These are phyloP conservation scores for Callaeas wilsoni DNA, from an alignment of 2,113 vertebrate species.

Conservation along the genomic window DNA sequence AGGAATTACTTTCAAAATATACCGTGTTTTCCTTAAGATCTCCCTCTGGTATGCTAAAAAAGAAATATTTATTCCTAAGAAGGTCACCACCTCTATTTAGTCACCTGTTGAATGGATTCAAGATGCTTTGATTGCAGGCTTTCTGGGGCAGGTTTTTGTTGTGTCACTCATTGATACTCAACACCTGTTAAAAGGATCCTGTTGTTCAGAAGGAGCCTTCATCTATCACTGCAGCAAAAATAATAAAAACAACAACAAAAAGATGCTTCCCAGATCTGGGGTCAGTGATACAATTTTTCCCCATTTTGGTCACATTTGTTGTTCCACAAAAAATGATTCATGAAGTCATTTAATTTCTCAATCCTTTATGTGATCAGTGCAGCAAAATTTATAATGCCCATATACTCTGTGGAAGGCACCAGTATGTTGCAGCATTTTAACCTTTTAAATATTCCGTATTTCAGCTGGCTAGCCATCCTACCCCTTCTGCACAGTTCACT, in stretches of 20 bases:
- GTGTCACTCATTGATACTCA: not conserved
- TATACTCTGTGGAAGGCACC: conserved; percentile 35
- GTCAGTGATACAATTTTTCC: conserved; percentile 8
- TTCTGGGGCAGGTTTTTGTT: conserved; percentile 24
- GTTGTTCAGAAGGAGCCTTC: not conserved
- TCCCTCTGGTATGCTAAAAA: conserved; percentile 35
- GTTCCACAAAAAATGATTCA: conserved; percentile 53
- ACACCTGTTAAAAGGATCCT: not conserved
- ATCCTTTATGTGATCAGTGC: not conserved
- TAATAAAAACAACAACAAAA: not conserved
- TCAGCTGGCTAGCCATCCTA: conserved; percentile 51
- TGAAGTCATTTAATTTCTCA: conserved; percentile 41
- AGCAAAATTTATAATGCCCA: conserved; percentile 28
- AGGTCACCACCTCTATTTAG: conserved; percentile 50
- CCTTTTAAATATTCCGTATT: conserved; percentile 63
- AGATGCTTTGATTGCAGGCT: conserved; percentile 12
- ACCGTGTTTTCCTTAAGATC: conserved; percentile 32
- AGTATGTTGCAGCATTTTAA: conserved; percentile 62
- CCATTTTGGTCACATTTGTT: conserved; percentile 45
- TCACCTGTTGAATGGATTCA: conserved; percentile 56
- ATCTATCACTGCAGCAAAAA: not conserved
- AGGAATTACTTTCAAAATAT: conserved; percentile 26
- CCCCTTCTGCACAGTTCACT: conserved; percentile 60
- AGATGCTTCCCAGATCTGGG: not conserved
- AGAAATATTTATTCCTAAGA: conserved; percentile 53